These are phyloP conservation scores for Egretta garzetta DNA, from an alignment of 2,113 vertebrate genomes.

Conservation along the genomic window DNA sequence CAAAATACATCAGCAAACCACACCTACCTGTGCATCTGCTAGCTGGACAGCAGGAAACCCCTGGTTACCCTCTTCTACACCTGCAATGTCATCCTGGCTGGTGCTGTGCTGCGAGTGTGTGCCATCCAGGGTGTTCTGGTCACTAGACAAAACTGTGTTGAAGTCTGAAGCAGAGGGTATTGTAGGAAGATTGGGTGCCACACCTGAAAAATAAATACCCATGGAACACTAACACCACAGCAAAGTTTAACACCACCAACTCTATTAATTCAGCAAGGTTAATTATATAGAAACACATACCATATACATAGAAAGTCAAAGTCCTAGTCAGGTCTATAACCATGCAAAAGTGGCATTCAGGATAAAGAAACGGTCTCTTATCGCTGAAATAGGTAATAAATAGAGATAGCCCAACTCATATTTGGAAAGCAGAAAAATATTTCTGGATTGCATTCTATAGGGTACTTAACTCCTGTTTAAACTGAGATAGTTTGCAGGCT, in stretches of 20 bases:
- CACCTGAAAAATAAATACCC: constrained; percentile 76
- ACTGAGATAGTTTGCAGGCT: not conserved
- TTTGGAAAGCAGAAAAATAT: not conserved
- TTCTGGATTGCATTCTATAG: not conserved
- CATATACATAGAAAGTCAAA: not conserved
- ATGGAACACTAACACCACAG: constrained; percentile 48
- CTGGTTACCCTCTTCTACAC: constrained; percentile 91
- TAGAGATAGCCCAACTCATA: not conserved
- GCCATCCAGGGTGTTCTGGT: constrained; percentile 96
- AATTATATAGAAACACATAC: not conserved
- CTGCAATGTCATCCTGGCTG: constrained; percentile 93
- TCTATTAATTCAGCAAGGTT: not conserved
- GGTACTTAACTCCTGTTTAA: not conserved
- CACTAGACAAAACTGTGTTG: constrained; percentile 93
- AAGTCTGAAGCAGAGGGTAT: constrained; percentile 97
- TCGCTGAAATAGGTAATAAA: not conserved
- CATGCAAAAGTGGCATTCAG: not conserved
- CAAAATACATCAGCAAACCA: not conserved
- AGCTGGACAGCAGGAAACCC: constrained; percentile 95
- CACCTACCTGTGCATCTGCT: constrained; percentile 93
- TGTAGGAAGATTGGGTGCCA: constrained; percentile 90
- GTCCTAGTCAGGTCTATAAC: not conserved
- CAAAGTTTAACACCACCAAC: not conserved
- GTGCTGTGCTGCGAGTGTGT: constrained; percentile 96
- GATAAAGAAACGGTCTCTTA: not conserved